phyloP scores from a whole-genome alignment of 1,140 invertebrate species.

The Drosophila micromelanica region DNA sequence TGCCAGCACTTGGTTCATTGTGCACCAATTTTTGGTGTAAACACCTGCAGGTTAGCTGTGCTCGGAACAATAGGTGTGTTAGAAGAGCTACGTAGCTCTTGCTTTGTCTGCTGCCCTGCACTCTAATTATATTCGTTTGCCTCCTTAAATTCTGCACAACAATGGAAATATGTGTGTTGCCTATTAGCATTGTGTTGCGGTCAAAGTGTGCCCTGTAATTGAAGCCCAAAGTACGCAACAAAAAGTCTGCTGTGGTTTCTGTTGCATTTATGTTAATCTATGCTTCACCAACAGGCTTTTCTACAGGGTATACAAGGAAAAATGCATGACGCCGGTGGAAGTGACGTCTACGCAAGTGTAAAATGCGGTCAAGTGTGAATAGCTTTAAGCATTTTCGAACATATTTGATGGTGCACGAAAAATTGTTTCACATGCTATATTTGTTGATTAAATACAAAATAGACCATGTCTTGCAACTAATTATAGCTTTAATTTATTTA shows the following conservation, averaged over 20 bases:
- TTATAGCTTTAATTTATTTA: neutral
- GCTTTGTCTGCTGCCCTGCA: neutral
- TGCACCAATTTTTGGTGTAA: slow-evolving; percentile 59
- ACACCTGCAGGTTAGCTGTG: slow-evolving; percentile 3
- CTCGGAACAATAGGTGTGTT: neutral
- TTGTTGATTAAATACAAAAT: neutral
- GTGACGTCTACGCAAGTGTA: slow-evolving; percentile 1
- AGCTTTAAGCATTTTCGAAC: slow-evolving; percentile 9
- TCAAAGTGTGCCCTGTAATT: slow-evolving; percentile 4
- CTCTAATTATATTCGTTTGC: slow-evolving; percentile 12
- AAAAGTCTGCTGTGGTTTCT: too few species aligned
- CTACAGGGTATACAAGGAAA: slow-evolving; percentile 8
- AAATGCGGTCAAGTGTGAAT: slow-evolving; percentile 7
- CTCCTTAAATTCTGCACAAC: slow-evolving; percentile 3
- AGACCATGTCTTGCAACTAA: neutral
- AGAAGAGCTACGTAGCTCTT: neutral
- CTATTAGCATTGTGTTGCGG: neutral
- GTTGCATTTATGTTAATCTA: too few species aligned
- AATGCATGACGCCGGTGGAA: slow-evolving; percentile 7
- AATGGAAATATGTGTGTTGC: slow-evolving; percentile 1
- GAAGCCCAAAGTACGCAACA: too few species aligned
- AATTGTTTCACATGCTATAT: neutral
- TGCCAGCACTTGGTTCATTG: slow-evolving; percentile 38
- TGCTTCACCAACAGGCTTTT: slow-evolving; percentile 4
- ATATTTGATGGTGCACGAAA: neutral